Evolutionary conservation across 1,140 invertebrate species (phyloP).

Genomic region (Drosophila truncata): DNA sequence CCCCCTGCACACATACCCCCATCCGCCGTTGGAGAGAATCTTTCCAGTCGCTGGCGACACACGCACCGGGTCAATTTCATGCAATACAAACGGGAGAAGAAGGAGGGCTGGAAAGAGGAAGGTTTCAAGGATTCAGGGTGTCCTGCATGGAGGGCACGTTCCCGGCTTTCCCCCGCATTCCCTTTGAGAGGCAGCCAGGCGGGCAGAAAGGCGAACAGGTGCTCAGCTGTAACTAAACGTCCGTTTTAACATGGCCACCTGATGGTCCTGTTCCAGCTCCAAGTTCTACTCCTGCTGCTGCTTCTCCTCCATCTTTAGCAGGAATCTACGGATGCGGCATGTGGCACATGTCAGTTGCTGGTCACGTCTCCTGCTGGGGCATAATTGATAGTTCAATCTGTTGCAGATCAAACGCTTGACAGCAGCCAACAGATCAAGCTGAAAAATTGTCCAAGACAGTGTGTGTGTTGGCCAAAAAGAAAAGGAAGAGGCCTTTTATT

Average conservation of each 20-base stretch:
- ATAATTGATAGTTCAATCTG: conserved; percentile 83
- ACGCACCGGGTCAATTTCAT: conserved; percentile 80
- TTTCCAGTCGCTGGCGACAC: conserved; percentile 49
- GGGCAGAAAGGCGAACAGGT: conserved; percentile 59
- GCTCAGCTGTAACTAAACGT: conserved; percentile 81
- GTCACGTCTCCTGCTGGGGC: conserved; percentile 65
- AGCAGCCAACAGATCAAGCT: conserved; percentile 80
- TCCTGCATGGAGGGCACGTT: conserved; percentile 70
- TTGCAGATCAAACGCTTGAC: conserved; percentile 83
- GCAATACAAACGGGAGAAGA: conserved; percentile 47
- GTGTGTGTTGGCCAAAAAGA: background rate
- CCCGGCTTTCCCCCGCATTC: conserved; percentile 23
- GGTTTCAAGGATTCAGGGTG: background rate
- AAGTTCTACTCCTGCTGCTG: conserved; percentile 4
- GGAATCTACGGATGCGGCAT: conserved; percentile 29
- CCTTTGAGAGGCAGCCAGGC: conserved; percentile 66
- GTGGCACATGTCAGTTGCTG: conserved; percentile 55
- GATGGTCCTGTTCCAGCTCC: conserved; percentile 22
- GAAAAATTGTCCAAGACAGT: conserved; percentile 66
- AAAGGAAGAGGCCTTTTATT: too few species aligned
- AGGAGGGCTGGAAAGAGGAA: background rate
- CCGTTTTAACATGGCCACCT: conserved; percentile 67
- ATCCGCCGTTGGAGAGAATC: conserved; percentile 15
- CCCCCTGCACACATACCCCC: conserved; percentile 33
- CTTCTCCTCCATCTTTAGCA: background rate